Conservation (phyloP, 2,888 invertebrate genomes). For the Drosophila diplacantha region DNA sequence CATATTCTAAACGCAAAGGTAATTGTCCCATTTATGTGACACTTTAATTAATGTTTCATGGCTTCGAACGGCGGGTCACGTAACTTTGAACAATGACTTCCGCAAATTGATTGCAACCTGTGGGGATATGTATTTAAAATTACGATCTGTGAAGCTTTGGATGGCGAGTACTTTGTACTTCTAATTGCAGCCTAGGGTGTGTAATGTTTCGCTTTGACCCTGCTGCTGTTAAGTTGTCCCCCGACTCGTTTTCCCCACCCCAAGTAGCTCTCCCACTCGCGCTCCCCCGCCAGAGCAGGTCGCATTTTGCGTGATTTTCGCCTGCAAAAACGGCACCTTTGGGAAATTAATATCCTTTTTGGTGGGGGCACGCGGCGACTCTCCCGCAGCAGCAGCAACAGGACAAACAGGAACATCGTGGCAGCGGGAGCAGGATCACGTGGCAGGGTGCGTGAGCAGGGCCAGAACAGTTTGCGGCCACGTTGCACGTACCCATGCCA, state of each 20-base stretch:
- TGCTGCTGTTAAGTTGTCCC: conserved; percentile 35
- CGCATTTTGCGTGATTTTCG: conserved; percentile 68
- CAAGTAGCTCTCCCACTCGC: background rate
- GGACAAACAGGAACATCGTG: conserved; percentile 17
- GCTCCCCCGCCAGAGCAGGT: conserved; percentile 16
- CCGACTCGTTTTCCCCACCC: conserved; percentile 13
- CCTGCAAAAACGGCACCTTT: conserved; percentile 71
- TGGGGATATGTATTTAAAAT: conserved; percentile 17
- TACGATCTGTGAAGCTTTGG: conserved; percentile 12
- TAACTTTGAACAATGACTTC: background rate
- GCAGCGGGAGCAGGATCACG: conserved; percentile 55
- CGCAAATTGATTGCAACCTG: conserved; percentile 12
- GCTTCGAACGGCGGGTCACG: conserved; percentile 4
- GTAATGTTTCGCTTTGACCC: conserved; percentile 13
- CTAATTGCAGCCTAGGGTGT: conserved; percentile 33
- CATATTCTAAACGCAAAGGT: background rate
- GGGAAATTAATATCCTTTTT: conserved; percentile 77
- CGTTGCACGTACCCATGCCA: conserved; percentile 61
- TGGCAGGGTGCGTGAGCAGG: conserved; percentile 67
- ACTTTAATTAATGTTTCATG: conserved; percentile 12
- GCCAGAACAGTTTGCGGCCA: conserved; percentile 63
- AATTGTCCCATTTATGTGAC: background rate
- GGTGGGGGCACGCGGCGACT: conserved; percentile 63
- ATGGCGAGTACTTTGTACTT: conserved; percentile 21
- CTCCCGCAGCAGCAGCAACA: conserved; percentile 12